These are phyloP conservation scores for Parasteatoda tepidariorum DNA, from an alignment of 1,140 invertebrate genomes.

Conservation along the genomic window DNA sequence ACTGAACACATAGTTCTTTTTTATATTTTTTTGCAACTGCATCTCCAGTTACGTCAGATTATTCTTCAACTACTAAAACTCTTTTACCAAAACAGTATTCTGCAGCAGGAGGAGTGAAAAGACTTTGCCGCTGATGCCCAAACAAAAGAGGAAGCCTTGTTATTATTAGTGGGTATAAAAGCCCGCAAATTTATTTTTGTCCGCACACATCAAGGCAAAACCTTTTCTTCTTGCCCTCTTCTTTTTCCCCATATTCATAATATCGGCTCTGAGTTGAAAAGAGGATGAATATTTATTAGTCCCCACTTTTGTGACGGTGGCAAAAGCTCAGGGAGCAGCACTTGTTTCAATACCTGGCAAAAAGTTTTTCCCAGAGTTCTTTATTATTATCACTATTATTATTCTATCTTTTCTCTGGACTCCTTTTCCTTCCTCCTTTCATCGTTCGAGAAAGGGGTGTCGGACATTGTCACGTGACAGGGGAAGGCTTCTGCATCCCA, in stretches of 20 bases:
- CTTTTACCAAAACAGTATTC: no score
- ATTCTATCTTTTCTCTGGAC: slow-evolving; percentile 15
- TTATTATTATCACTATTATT: slow-evolving; percentile 45
- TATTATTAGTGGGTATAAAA: neutral
- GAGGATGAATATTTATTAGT: slow-evolving; percentile 53
- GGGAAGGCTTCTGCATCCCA: neutral
- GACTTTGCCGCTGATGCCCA: neutral
- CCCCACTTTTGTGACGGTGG: neutral
- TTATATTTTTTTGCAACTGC: no score
- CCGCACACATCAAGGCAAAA: neutral
- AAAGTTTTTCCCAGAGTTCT: slow-evolving; percentile 8
- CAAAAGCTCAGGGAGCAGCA: neutral
- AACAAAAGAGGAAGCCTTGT: neutral
- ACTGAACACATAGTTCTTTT: no score
- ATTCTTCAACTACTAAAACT: no score
- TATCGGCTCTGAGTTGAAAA: slow-evolving; percentile 17
- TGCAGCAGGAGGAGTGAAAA: no score
- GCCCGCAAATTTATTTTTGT: neutral
- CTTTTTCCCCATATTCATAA: slow-evolving; percentile 30
- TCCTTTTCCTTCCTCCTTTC: slow-evolving; percentile 13
- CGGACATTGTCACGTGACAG: slow-evolving; percentile 39
- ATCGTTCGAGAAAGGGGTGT: neutral
- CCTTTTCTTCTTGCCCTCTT: neutral
- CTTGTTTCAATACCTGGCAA: slow-evolving; percentile 38
- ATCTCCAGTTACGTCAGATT: no score